Evolutionary conservation across 2,888 invertebrate genomes (phyloP), one percentile per base, ranked within the genome.

Genomic region (Acleris literana): DNA sequence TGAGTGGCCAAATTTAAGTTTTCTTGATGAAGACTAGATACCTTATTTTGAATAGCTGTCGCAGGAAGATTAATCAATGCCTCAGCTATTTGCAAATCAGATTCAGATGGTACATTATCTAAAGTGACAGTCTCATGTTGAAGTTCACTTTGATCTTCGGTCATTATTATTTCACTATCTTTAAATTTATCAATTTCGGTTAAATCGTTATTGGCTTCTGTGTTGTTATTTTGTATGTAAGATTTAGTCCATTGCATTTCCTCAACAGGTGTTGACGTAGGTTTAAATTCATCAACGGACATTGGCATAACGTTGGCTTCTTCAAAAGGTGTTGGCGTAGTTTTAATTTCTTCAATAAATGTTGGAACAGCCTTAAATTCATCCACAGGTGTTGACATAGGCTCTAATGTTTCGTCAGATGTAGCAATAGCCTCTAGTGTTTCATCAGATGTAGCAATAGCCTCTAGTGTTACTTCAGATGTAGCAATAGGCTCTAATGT

Each of bases 81-180:
- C 77, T 93, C 92, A 18, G 93, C 93, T 68, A 93, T 86, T 82
- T 93, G 93, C 17, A 93, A 80, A 76, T 91, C 93, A 16, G 92
- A 92, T 79, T 92, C 93, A 22, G 93, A 83, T 5, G 90, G 93
- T 48, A 77, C 69, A 75, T 71, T 87, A 69, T 87, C 81, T 3
- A 60, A 57, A 13, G 61, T 51, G 20, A 63, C 54, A 39, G 44
- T n/a, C 56, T 65, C 68, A 18, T 46, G 13, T 67, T 70, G 17
- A 53, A 25, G 49, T 56, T 73, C 33, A 66, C 71, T 76, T 5
- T 69, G 68, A 17, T 70, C 68, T 39, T 57, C 62, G 1, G 56
- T 29, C 17, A 46, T 49, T 17, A 29, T 44, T 46, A 13, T 13
- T n/a, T 20, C 44, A 25, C 16, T 46, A 18, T 60, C 29, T 5